Base-by-base conservation (phyloP, 2,797 vertebrate genomes). In the Neosilurus hyrtlii region DNA sequence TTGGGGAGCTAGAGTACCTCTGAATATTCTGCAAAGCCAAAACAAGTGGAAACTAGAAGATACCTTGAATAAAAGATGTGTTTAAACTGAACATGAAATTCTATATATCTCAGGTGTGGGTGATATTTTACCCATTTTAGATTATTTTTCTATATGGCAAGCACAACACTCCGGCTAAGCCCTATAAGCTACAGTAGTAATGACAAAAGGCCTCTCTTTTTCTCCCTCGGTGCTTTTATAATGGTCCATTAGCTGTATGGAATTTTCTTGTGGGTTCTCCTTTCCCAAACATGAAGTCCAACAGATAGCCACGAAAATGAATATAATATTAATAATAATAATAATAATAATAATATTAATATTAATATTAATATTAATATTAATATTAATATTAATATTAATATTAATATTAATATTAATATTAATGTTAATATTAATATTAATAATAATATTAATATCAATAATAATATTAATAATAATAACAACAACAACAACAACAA, bases 161-260 rank as follows among this genome's bases (percentile, higher is more conserved):
- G 52, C 35, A 52, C 51, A 51, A 80, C 73, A 83, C 86, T 84
- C 30, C 24, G 22, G 61, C 65, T 83, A 84, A 22, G 56, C 70
- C 68, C 61, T 52, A 86, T 89, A 85, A 84, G 87, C 86, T 79
- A 80, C 43, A 76, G 77, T 76, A 81, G 65, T 66, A 84, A 72
- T 82, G 63, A 24, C 82, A 86, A 78, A 84, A 85, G 85, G 66
- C 66, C 56, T 26, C 68, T 72, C 51, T 78, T 87, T 73, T 79
- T 84, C 79, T 66, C 49, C 68, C 77, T 84, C 81, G 35, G 12
- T 56, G 67, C 76, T 24, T 62, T 77, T 76, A 86, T 80, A 81
- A 88, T 87, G 83, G 84, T 86, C 79, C 70, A 88, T 89, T 88
- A 86, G 72, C 78, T 57, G 35, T 83, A 79, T 84, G 86, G 83